Evolutionary conservation across 2,113 vertebrate genomes (phyloP).

Genomic region (Lophotis ruficrista): DNA sequence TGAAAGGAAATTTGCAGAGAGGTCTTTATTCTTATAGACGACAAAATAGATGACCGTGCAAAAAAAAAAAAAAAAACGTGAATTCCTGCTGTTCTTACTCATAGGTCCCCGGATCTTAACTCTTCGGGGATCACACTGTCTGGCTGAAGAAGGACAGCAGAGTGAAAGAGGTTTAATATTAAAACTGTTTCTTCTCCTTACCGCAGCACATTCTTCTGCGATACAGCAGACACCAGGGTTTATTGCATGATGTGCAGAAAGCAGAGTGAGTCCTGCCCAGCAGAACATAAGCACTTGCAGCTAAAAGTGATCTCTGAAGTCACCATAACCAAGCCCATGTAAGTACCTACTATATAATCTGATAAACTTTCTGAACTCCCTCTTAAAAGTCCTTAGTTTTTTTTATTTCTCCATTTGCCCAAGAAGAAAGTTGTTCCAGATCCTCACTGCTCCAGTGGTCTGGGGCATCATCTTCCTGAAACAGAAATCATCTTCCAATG

Average conservation of each 20-base stretch:
- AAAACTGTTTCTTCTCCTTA: not conserved
- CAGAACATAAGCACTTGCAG: not conserved
- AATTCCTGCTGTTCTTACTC: not conserved
- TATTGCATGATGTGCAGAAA: not conserved
- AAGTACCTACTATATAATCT: not conserved
- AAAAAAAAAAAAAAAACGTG: fast-evolving
- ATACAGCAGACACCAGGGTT: not conserved
- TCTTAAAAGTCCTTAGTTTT: not conserved
- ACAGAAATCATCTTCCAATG: not conserved
- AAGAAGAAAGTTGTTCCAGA: not conserved
- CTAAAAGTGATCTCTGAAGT: not conserved
- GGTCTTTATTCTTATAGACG: not conserved
- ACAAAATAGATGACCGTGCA: not conserved
- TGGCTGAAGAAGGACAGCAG: not conserved
- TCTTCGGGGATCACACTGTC: not conserved
- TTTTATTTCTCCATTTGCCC: not conserved
- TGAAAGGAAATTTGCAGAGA: not conserved
- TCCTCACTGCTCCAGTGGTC: fast-evolving
- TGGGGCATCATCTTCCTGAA: not conserved
- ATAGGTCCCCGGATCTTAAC: not conserved
- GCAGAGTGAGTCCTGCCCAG: not conserved
- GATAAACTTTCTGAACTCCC: not conserved
- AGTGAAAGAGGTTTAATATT: not conserved
- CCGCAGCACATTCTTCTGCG: not conserved
- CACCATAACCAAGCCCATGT: not conserved